phyloP scores from a whole-genome alignment of 1,140 invertebrate species.

The Tetramorium parvispinum region DNA sequence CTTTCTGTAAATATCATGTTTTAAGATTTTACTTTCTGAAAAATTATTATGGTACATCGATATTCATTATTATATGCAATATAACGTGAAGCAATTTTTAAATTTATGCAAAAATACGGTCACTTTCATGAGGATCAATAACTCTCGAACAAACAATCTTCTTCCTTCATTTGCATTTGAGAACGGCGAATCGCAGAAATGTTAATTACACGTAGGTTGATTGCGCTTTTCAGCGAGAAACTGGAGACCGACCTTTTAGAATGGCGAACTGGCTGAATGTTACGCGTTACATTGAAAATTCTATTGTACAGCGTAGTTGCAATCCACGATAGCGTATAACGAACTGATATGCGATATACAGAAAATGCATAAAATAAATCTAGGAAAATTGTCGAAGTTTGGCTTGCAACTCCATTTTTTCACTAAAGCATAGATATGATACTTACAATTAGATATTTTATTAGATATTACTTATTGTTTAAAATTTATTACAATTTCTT shows the following conservation, averaged over 20 bases:
- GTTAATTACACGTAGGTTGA: slow-evolving; percentile 33
- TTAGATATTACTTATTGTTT: neutral
- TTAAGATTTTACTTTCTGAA: neutral
- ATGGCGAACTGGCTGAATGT: neutral
- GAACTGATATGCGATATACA: slow-evolving; percentile 49
- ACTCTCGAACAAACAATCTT: slow-evolving; percentile 33
- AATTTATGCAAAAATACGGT: neutral
- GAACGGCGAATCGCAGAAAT: slow-evolving; percentile 7
- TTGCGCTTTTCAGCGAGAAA: slow-evolving; percentile 32
- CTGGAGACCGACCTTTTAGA: slow-evolving; percentile 27
- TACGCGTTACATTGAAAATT: slow-evolving; percentile 61
- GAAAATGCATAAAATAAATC: neutral
- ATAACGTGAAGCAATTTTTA: neutral
- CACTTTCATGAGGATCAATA: slow-evolving; percentile 22
- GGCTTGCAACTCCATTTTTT: neutral
- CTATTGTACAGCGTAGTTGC: slow-evolving; percentile 35
- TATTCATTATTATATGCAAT: neutral
- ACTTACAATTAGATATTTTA: neutral
- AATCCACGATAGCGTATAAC: slow-evolving; percentile 45
- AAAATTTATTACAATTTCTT: neutral
- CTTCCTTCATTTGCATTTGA: slow-evolving; percentile 26
- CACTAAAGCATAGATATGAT: neutral
- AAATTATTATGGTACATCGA: neutral
- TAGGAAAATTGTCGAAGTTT: neutral
- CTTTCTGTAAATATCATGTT: neutral